Base-by-base conservation (phyloP, 2,113 vertebrate genomes). In the Pantherophis guttatus region DNA sequence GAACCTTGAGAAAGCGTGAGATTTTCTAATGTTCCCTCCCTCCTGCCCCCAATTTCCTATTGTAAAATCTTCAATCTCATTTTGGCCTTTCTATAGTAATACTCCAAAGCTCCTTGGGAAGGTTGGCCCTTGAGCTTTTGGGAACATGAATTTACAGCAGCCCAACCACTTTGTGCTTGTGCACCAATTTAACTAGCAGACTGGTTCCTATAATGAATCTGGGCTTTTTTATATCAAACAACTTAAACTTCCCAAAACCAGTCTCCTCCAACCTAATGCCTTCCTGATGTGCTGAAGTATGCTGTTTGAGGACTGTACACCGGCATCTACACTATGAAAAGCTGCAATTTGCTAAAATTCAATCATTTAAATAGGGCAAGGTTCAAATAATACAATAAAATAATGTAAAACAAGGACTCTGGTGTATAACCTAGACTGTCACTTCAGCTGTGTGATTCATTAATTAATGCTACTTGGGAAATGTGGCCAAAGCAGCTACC, bases 71-170 rank as follows among this genome's bases (percentile, higher is more conserved):
- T 92, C 65, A 85, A 23, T n/a, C 24, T 81, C 88, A 29, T 89
- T 93, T 89, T 75, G 52, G 17, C 50, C 54, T 54, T 93, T 44
- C 26, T 55, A 89, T 90, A 90, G 88, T 65, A 89, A 85, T 70
- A 58, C 52, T 33, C 54, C 87, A 85, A 33, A 57, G 17, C 54
- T 57, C 23, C 65, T 89, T 81, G 26, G 50, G 65, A 58, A 89
- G 26, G 65, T 29, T 23, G 8, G 17, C 53, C 75, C 85, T 2
- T 2, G 6, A 62, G 57, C 54, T 48, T 93, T 85, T 50, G 26
- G 62, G 89, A 89, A 58, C 53, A 58, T 57, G 62, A 89, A 92
- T 92, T 89, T 81, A 92, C 29, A 58, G 92, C 53, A 58, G 53
- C 4, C 87, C 53, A 59, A 13, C n/a, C 81, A 26, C 65, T 90